A percentile compares a stretch with the other conserved stretches of the same genome.
These are phyloP conservation scores for Halictus rubicundus DNA, from an alignment of 1,140 invertebrate genomes.

Conservation along the genomic window DNA sequence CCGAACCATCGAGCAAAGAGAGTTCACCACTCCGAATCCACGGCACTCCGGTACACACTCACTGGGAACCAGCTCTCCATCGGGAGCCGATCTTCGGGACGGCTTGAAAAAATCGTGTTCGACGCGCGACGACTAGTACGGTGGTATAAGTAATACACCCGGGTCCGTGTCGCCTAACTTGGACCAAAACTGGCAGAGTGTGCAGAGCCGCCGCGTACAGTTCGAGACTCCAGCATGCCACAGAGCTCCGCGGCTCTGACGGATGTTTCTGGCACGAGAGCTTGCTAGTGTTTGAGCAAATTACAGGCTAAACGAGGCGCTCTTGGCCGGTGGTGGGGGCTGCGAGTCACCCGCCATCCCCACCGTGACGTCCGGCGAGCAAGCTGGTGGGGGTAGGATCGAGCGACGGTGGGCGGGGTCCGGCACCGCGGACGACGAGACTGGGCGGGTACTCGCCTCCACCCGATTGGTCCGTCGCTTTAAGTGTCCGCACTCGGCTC, in stretches of 20 bases:
- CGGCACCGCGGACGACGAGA: too few relatives aligned
- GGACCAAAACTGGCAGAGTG: too few relatives aligned
- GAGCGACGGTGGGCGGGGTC: constrained; percentile 51
- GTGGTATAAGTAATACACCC: too few relatives aligned
- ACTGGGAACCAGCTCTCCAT: constrained; percentile 47
- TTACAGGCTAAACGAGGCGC: constrained; percentile 78
- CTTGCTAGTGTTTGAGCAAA: constrained; percentile 80
- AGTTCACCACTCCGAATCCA: constrained; percentile 13
- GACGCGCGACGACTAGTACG: too few relatives aligned
- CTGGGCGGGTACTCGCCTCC: constrained; percentile 43
- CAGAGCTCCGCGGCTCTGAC: constrained; percentile 54
- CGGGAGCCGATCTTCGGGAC: constrained; percentile 9
- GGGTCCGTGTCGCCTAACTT: too few relatives aligned
- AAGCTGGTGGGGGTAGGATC: constrained; percentile 6
- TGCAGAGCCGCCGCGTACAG: not conserved
- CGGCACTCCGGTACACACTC: not conserved
- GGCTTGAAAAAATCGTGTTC: too few relatives aligned
- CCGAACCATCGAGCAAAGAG: not conserved
- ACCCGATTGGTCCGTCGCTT: constrained; percentile 37
- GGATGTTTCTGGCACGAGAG: constrained; percentile 77
- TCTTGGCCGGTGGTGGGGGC: constrained; percentile 51
- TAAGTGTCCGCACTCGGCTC: not conserved
- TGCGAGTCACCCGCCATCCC: constrained; percentile 41
- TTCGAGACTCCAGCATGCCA: constrained; percentile 16
- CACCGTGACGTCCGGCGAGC: not conserved